Evolutionary conservation across 1,140 invertebrate genomes (phyloP).

Genomic region (Drosophila tristis): DNA sequence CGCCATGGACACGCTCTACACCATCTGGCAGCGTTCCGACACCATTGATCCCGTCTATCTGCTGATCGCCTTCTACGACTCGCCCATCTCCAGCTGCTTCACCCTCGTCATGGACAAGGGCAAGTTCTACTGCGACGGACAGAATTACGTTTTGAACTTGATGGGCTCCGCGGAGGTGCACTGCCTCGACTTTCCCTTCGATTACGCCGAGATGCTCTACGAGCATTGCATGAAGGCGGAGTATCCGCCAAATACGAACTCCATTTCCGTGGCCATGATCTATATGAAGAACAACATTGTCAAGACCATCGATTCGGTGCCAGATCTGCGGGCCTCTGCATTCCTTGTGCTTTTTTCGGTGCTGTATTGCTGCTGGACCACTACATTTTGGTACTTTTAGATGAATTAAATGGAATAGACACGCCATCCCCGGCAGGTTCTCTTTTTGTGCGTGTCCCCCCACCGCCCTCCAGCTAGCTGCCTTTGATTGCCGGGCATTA

Average conservation of each 20-base stretch:
- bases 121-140: conserved; percentile 57
- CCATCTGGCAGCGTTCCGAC: conserved; percentile 60
- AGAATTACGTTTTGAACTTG: conserved; percentile 28
- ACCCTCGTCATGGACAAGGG: conserved; percentile 37
- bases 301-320: not conserved
- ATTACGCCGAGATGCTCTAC: conserved; percentile 47
- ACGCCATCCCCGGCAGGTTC: too few relatives aligned
- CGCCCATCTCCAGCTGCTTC: conserved; percentile 52
- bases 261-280: conserved; percentile 28
- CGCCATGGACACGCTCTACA: conserved; percentile 48
- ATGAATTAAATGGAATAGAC: too few relatives aligned
- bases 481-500: conserved; percentile 28
- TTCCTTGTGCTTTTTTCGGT: conserved; percentile 6
- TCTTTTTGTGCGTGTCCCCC: too few relatives aligned
- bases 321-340: not conserved
- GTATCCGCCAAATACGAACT: not conserved
- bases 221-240: conserved; percentile 19
- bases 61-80: conserved; percentile 62
- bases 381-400: too few relatives aligned
- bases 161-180: conserved; percentile 22
- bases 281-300: conserved; percentile 34
- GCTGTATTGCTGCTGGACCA: not conserved
- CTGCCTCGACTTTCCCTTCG: conserved; percentile 58
- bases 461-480: not conserved
- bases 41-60: conserved; percentile 31